Base-by-base conservation (phyloP, 1,140 invertebrate species). In the Anagrus nilaparvatae region DNA sequence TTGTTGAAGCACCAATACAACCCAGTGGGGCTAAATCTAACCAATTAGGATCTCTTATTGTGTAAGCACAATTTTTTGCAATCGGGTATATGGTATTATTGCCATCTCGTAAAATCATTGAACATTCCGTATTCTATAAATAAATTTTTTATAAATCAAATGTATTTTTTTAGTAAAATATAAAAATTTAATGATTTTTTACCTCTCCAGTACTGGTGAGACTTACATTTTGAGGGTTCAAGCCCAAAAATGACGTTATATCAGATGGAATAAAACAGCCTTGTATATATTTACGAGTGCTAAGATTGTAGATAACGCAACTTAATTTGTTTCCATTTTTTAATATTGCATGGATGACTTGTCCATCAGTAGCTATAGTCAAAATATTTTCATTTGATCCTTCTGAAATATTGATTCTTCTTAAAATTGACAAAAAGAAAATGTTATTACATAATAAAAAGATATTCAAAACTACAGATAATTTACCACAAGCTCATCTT, bases 31-130 rank as follows among this genome's bases (percentile, higher is more conserved):
- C 82, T 37, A 97, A 69, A 69, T 97, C 91, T n/a, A 97, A 72
- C 75, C 85, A 87, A 48, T 88, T 79, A 1, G 94, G 91, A 70
- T 97, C 93, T 44, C 86, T 76, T 48, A 97, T 92, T 12, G 86
- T 83, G 43, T 92, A 88, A 13, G 86, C 78, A 58, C 88, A 94
- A 71, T 98, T 92, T 66, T 96, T 95, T 12, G 88, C 86, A 40
- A 98, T 70, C 2, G 95, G 95, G 70, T 96, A 97, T 34, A 98
- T 76, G 5, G 90, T 85, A 33, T 84, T 81, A 63, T 97, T 97
- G 16, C 92, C 93, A 71, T 99, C 95, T 17, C 86, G 70, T 36
- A 97, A 70, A 43, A 97, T 74, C 54, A 94, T 77, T 4, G 92
- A 81, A 44, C 80, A 81, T 48, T 92, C 87, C 57, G 78, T 84